Evolutionary conservation across 1,140 invertebrate genomes (phyloP), one percentile per base, ranked within the genome.

Genomic region (Parapsyche elsis): DNA sequence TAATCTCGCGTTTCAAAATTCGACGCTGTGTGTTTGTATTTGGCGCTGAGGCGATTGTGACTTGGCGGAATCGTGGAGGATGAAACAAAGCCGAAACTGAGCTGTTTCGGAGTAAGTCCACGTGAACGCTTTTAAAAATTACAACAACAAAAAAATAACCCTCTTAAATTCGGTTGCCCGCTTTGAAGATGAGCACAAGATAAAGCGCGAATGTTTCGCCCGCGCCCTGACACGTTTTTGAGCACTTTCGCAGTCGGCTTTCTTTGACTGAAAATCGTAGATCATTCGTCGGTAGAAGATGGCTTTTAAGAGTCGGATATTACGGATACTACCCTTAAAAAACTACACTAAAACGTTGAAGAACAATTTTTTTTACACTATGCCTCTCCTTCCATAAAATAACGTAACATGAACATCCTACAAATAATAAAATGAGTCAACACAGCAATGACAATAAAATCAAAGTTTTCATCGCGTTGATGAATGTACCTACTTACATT

Each of bases 141-240:
- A 73, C 30, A 46, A 49, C 30, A 46, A 49, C 21, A n/a, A 59
- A 64, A 77, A 77, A 59, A 38, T 38, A 76, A 76, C 53, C 19
- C 74, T 76, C 57, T 76, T 76, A 76, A 64, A 77, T 64, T 77
- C 75, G 57, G 75, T 49, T 67, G 46, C 59, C 44, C n/a, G 16
- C 57, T 80, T 80, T 45, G 57, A 61, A 80, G 78, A 80, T 80
- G 49, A 21, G 78, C 49, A 24, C 24, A 19, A 79, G 78, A 80
- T 80, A 80, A 80, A 38, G 21, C 76, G 78, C 71, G 57, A 80
- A 80, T 67, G 78, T 80, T 80, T 30, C 78, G 38, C 57, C 38
- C 30, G 49, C 23, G 26, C 38, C 71, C 38, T 74, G 46, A 80
- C 78, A 80, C 78, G 45, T 23, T 76, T 38, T 53, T 44, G 71